Conservation (phyloP, 2,888 invertebrate genomes). For the Drosophila mulleri region DNA sequence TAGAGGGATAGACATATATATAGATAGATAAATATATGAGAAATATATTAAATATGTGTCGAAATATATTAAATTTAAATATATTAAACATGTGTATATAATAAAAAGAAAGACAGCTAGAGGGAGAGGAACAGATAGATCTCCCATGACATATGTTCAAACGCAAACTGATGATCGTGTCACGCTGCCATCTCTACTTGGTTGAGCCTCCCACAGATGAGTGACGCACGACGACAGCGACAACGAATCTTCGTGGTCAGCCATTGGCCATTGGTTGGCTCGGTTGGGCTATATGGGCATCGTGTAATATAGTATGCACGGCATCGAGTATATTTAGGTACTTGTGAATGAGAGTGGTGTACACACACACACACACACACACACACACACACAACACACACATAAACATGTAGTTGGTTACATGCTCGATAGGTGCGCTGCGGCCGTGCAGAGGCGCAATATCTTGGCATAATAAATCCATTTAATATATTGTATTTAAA, state of each 20-base stretch:
- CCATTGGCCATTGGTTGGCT: slow-evolving; percentile 45
- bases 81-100: not conserved
- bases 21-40: not conserved
- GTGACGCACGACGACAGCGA: slow-evolving; percentile 29
- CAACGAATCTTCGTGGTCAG: slow-evolving; percentile 46
- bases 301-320: slow-evolving; percentile 12
- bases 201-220: slow-evolving; percentile 25
- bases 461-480: slow-evolving; percentile 80
- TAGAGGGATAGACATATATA: not conserved
- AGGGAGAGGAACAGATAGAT: not conserved
- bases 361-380: slow-evolving; percentile 1
- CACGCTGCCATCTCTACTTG: slow-evolving; percentile 7
- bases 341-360: slow-evolving; percentile 1
- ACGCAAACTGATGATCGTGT: not conserved
- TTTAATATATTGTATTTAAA: slow-evolving; percentile 80
- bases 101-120: not conserved
- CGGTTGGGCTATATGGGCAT: slow-evolving; percentile 25
- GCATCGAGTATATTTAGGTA: slow-evolving; percentile 3
- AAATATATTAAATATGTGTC: too few relatives aligned
- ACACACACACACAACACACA: not conserved
- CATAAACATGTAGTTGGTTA: slow-evolving; percentile 24
- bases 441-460: slow-evolving; percentile 59
- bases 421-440: slow-evolving; percentile 40
- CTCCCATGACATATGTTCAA: not conserved
- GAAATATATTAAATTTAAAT: not conserved